phyloP scores from a whole-genome alignment of 2,797 vertebrate genomes.

The Zonotrichia albicollis region DNA sequence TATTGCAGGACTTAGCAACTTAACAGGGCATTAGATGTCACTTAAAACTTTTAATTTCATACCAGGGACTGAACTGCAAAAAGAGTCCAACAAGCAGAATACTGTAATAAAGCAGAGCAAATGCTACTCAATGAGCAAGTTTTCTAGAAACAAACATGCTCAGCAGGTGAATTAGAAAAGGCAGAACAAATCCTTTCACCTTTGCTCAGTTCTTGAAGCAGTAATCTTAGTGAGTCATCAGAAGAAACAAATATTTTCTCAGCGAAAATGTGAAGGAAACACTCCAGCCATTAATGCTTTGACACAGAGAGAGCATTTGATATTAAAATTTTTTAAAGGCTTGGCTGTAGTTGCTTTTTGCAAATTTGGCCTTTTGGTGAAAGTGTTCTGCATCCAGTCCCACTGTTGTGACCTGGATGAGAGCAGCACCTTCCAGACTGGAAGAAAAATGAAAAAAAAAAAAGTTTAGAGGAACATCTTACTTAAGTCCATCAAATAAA shows the following conservation, averaged over 20 bases:
- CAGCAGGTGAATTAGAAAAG: neutral
- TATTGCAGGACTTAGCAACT: slow-evolving; percentile 26
- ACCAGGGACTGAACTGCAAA: neutral
- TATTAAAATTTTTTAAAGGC: neutral
- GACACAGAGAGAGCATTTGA: neutral
- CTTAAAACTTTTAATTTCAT: slow-evolving; percentile 42
- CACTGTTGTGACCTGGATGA: neutral
- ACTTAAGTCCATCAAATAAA: slow-evolving; percentile 74
- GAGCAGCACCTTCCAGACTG: slow-evolving; percentile 24
- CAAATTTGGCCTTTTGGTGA: neutral
- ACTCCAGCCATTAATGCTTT: slow-evolving; percentile 43
- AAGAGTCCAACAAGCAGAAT: neutral
- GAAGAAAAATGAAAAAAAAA: slow-evolving; percentile 33
- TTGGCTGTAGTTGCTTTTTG: neutral
- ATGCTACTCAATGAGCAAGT: neutral
- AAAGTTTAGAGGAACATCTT: slow-evolving; percentile 65
- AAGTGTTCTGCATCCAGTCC: neutral
- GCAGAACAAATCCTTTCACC: neutral
- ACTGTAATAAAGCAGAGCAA: neutral
- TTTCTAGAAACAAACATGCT: neutral
- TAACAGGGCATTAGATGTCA: slow-evolving; percentile 28
- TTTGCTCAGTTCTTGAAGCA: neutral
- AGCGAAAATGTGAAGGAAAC: neutral
- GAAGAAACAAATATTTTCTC: neutral
- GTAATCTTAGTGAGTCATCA: neutral